A percentile compares a stretch with the other conserved stretches of the same genome.
These are phyloP conservation scores for Leptinotarsa rubiginosa DNA, from an alignment of 2,888 invertebrate genomes.

Conservation along the genomic window DNA sequence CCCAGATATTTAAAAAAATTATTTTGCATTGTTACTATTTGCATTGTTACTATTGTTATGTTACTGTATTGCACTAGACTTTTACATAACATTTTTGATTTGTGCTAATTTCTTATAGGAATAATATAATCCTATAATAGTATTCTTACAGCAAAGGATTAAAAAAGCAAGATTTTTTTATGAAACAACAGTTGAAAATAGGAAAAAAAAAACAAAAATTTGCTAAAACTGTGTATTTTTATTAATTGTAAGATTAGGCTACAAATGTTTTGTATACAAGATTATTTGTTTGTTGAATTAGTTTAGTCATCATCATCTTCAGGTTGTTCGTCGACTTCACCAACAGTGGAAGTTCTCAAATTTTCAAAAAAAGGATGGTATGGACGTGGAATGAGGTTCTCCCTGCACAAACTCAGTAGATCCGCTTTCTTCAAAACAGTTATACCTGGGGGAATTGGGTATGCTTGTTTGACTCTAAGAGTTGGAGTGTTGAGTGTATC, in stretches of 20 bases:
- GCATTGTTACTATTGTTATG: too few relatives aligned
- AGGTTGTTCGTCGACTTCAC: neutral
- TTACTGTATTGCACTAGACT: neutral
- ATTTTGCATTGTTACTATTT: neutral
- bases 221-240: neutral
- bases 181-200: neutral
- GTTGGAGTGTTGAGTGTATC: neutral
- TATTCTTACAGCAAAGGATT: neutral
- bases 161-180: neutral
- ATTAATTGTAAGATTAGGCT: constrained; percentile 10
- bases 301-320: constrained; percentile 4
- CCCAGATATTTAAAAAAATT: neutral
- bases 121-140: neutral
- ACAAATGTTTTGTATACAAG: neutral
- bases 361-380: constrained; percentile 19
- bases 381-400: constrained; percentile 14
- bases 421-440: constrained; percentile 6
- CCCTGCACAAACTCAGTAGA: constrained; percentile 13
- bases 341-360: constrained; percentile 22
- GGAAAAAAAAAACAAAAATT: neutral
- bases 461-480: neutral
- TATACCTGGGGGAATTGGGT: neutral
- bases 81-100: constrained; percentile 1
- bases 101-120: neutral
- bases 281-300: neutral